Base-by-base conservation (phyloP, 2,797 vertebrate species). In the Lindbergichthys nudifrons region DNA sequence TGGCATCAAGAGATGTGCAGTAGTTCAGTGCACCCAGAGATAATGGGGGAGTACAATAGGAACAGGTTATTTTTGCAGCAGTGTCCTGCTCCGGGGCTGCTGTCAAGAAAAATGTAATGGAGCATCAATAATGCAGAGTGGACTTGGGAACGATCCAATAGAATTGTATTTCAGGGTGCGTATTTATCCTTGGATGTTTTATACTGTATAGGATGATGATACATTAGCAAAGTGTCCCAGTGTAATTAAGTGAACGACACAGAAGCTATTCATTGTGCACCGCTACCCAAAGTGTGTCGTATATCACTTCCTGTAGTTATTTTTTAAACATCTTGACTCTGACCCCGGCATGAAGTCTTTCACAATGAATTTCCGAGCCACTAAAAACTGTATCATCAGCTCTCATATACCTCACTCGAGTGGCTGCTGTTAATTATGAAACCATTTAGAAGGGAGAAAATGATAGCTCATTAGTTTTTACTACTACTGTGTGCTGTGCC, bases 381-480 rank as follows among this genome's bases (percentile, higher is more conserved):
- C 51, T 72, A 59, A 60, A 89, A 89, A 79, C 39, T 79, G 80
- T 84, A 80, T 85, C 77, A 86, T 88, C 88, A 89, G 79, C 84
- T 83, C 73, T 79, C 77, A 51, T 84, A 85, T 83, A 83, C 75
- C 78, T 90, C 89, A 92, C 90, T 85, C 83, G 87, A 92, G 80
- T 88, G 81, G 85, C 76, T 83, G 73, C 82, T 90, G 81, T 92
- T 92, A 92, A 92, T 93, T 92, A 91, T 88, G 76, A 89, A 91
- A 87, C 86, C 89, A 80, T 84, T 91, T 82, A 83, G 84, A 90
- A 91, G 70, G 32, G 70, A 78, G 75, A 84, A 89, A 90, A 87
- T 85, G 86, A 92, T 85, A 91, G 87, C 86, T 90, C 92, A 90
- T 93, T 92, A 90, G 84, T 83, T 92, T 91, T 90, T 92, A 93